These are phyloP conservation scores for Rhinichthys osculus DNA, from an alignment of 2,797 vertebrate genomes.

Conservation along the genomic window DNA sequence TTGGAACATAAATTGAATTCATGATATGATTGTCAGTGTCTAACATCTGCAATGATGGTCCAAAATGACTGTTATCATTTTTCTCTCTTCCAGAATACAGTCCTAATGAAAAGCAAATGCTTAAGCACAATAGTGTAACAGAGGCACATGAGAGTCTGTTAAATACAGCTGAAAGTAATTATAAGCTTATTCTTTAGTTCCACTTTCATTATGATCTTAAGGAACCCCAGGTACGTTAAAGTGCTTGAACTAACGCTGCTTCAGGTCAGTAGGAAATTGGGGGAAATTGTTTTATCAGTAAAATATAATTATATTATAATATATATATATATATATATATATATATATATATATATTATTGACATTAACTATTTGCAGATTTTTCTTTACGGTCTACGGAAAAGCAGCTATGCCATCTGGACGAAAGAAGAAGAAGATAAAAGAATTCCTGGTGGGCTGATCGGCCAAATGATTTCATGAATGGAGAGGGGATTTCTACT, in stretches of 20 bases:
- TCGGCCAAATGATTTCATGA: constrained; percentile 9
- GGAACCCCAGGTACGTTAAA: constrained; percentile 13
- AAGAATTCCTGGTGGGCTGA: background rate
- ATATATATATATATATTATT: background rate
- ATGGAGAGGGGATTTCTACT: constrained; percentile 8
- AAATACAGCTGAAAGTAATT: constrained; percentile 35
- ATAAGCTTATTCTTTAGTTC: constrained; percentile 1
- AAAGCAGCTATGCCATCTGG: background rate
- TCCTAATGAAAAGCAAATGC: constrained; percentile 32
- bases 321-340: too few species aligned
- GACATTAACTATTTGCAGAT: background rate
- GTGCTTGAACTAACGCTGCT: background rate
- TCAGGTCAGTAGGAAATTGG: background rate
- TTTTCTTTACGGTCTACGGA: background rate
- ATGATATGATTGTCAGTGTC: background rate
- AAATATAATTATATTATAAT: background rate
- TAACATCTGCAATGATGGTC: background rate
- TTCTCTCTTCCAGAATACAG: background rate
- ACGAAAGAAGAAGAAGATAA: background rate
- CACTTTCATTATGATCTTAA: constrained; percentile 28
- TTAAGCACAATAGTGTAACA: constrained; percentile 16
- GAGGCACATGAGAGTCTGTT: background rate
- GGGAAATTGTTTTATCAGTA: background rate
- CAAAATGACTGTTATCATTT: background rate
- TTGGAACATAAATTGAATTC: background rate